Evolutionary conservation across 1,140 invertebrate genomes (phyloP), one percentile per base, ranked within the genome.

Genomic region (Spodoptera litura): DNA sequence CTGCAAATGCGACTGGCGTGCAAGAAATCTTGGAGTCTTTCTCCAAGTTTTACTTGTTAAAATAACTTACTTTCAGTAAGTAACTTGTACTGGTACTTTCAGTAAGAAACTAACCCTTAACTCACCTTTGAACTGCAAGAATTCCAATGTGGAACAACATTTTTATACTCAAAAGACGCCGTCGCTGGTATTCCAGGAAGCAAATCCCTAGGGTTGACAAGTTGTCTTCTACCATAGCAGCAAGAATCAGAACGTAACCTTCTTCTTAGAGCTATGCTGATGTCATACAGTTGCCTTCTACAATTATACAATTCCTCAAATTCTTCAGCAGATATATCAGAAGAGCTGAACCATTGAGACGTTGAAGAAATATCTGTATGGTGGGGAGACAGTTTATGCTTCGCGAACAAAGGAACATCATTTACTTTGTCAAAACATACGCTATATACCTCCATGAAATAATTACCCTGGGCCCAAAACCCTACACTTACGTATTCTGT

Each of bases 141-240:
- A 66, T 88, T 91, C 91, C 91, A 94, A 38, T 93, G 89, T 20
- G 93, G 92, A 12, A 91, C 84, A 5, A 88, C 71, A 80, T 94
- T 94, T 20, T 92, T 80, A 81, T 89, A 86, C 70, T 80, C 86
- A 58, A 82, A 89, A 5, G 92, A 87, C 0, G 88, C 79, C 6
- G 81, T 61, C 76, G 90, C 87, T n/a, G 88, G 64, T 15, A 91
- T 15, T 25, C 88, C 88, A 35, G 89, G 90, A 10, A 80, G 27
- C 6, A 93, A 77, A 81, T 94, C 91, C 9, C 72, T 79, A 1
- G 89, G 79, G 79, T 81, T 88, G 1, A 95, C 86, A 31, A 95
- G 78, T 74, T 92, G 90, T 27, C 84, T 84, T 75, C 86, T 91
- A 6, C 76, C 79, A 75, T 90, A 93, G 78, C 90, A 91, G 72